A percentile compares a stretch with the other conserved stretches of the same genome.
phyloP scores from a whole-genome alignment of 2,888 invertebrate species.

The Holacanthella duospinosa region DNA sequence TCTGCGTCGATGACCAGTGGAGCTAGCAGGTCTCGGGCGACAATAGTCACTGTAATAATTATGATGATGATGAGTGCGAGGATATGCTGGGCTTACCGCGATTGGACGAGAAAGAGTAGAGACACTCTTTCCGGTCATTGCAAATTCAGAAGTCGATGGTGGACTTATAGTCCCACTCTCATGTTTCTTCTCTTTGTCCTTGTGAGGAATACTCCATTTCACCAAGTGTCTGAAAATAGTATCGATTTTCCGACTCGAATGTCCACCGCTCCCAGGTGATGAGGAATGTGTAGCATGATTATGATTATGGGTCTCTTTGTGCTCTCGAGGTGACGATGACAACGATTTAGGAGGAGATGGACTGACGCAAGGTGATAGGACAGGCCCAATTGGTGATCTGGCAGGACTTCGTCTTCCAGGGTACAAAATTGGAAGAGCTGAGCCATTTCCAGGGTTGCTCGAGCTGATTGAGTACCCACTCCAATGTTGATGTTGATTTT shows the following conservation, averaged over 20 bases:
- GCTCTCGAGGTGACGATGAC: neutral
- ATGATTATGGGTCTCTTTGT: neutral
- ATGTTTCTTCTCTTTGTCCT: conserved; percentile 9
- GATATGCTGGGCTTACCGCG: neutral
- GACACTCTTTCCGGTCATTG: neutral
- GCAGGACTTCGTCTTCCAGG: neutral
- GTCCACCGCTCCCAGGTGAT: neutral
- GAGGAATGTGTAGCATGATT: neutral
- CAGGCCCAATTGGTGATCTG: neutral
- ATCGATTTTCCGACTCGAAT: conserved; percentile 16
- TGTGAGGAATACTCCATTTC: conserved; percentile 34
- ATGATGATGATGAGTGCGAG: neutral
- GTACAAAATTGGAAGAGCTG: neutral
- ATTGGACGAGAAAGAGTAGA: neutral
- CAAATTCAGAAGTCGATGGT: neutral
- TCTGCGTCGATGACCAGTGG: neutral
- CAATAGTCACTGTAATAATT: neutral
- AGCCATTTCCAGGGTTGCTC: neutral
- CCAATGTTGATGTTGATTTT: neutral
- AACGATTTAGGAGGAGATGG: neutral
- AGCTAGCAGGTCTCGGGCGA: neutral
- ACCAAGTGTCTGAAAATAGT: conserved; percentile 30
- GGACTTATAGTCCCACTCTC: neutral
- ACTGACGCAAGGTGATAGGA: neutral
- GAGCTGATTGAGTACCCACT: neutral